Evolutionary conservation across 2,888 invertebrate species (phyloP).

Genomic region (Eristalis intricaria): DNA sequence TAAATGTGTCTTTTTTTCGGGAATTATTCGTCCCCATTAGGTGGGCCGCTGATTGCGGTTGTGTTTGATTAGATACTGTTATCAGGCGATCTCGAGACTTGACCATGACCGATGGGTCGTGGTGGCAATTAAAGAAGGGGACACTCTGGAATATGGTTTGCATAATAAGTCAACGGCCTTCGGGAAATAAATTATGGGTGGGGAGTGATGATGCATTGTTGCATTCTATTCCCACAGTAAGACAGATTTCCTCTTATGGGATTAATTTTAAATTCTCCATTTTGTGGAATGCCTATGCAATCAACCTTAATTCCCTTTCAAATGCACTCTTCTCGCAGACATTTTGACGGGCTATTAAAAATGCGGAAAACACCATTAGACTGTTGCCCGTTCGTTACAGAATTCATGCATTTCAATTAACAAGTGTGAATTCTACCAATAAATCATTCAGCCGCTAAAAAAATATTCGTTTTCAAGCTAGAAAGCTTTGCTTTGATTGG

Average conservation of each 20-base stretch:
- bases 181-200: background rate
- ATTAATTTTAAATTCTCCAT: background rate
- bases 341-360: background rate
- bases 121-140: background rate
- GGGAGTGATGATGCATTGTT: background rate
- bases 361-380: background rate
- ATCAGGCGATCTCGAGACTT: background rate
- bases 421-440: background rate
- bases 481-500: too few relatives aligned
- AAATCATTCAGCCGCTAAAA: background rate
- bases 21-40: constrained; percentile 5
- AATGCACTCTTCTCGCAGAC: background rate
- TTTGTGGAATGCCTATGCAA: too few relatives aligned
- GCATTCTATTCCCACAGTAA: background rate
- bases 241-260: background rate
- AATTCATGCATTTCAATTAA: background rate
- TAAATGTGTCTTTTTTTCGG: constrained; percentile 4
- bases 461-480: background rate
- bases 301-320: background rate
- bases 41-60: constrained; percentile 3
- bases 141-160: background rate
- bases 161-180: background rate
- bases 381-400: background rate
- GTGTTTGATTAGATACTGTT: constrained; percentile 24
- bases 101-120: background rate